Evolutionary conservation across 2,113 vertebrate species (phyloP).

Genomic region (Polypterus senegalus): DNA sequence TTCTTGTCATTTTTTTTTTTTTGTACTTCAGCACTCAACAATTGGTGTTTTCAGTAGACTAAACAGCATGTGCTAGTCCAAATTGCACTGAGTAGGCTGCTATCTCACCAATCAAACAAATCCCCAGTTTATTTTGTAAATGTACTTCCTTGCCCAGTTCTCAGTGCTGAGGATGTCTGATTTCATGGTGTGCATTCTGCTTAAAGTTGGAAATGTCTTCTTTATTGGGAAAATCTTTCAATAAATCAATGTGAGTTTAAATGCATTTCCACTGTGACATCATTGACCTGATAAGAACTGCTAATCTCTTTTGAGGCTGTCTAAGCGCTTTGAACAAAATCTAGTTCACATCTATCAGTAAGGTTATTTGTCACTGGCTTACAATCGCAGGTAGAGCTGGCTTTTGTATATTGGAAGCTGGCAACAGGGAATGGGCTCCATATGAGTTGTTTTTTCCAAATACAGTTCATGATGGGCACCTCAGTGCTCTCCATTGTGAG

Average conservation of each 20-base stretch:
- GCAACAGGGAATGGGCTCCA: constrained; percentile 2
- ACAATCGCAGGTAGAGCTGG: constrained; percentile 69
- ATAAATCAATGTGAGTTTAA: constrained; percentile 77
- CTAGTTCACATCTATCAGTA: constrained; percentile 69
- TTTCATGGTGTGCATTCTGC: constrained; percentile 25
- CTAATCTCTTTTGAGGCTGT: constrained; percentile 73
- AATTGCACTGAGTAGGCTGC: constrained; percentile 24
- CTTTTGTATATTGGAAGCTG: constrained; percentile 56
- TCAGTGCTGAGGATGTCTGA: background rate
- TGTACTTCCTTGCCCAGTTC: constrained; percentile 1
- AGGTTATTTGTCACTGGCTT: constrained; percentile 75
- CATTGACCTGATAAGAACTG: constrained; percentile 68
- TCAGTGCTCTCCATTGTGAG: no score
- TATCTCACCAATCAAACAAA: constrained; percentile 22
- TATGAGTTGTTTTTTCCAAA: no score
- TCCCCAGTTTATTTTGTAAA: constrained; percentile 14
- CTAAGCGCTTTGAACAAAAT: constrained; percentile 68
- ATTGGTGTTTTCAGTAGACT: constrained; percentile 48
- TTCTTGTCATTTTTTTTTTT: constrained; percentile 37
- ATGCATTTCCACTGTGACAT: constrained; percentile 63
- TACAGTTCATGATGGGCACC: no score
- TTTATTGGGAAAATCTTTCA: constrained; percentile 68
- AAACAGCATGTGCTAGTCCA: constrained; percentile 43
- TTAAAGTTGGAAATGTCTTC: constrained; percentile 50
- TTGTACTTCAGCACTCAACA: constrained; percentile 43